Conservation (phyloP, 2,113 vertebrate genomes). For the Trogon melanurus region DNA sequence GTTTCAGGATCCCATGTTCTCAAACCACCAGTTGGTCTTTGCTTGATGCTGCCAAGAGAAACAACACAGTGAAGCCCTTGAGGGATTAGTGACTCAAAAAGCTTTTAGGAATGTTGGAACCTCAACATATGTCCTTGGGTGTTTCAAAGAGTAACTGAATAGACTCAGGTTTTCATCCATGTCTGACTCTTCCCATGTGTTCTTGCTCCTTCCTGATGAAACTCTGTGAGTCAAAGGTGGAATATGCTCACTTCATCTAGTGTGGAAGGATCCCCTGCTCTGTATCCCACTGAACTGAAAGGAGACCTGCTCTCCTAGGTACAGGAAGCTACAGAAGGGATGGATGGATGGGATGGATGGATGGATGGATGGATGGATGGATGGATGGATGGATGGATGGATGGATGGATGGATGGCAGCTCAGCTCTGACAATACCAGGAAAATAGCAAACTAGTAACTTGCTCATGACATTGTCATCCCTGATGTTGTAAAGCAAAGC, state of each 20-base stretch:
- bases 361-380: neutral
- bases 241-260: neutral
- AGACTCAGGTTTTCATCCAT: neutral
- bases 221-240: neutral
- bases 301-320: neutral
- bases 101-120: neutral
- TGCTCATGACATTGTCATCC: neutral
- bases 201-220: neutral
- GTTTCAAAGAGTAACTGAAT: neutral
- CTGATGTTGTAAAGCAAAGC: neutral
- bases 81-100: neutral
- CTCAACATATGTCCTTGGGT: neutral
- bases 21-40: neutral
- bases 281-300: neutral
- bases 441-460: neutral
- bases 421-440: neutral
- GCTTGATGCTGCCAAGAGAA: constrained; percentile 32
- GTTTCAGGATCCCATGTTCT: constrained; percentile 40
- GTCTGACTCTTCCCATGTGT: neutral
- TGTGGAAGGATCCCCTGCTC: neutral
- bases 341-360: neutral
- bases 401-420: neutral
- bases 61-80: neutral
- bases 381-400: no score
- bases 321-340: neutral